Evolutionary conservation across 2,888 invertebrate genomes (phyloP).

Genomic region (Dolomedes plantarius): DNA sequence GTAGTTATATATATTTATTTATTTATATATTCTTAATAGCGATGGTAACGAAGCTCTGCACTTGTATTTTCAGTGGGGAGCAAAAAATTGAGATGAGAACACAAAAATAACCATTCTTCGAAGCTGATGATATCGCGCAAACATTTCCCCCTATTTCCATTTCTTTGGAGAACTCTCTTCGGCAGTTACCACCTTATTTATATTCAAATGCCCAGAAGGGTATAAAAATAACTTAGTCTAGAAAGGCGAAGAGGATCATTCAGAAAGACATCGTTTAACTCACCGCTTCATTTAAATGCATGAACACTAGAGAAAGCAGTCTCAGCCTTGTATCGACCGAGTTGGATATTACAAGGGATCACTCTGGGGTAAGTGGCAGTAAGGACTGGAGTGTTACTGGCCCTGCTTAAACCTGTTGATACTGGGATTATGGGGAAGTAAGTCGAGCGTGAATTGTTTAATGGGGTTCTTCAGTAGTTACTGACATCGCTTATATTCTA

Average conservation of each 20-base stretch:
- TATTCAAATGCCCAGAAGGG: slow-evolving; percentile 62
- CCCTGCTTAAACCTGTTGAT: slow-evolving; percentile 14
- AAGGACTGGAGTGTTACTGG: not conserved
- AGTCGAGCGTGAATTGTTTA: slow-evolving; percentile 8
- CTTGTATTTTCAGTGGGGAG: not conserved
- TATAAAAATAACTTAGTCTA: slow-evolving; percentile 44
- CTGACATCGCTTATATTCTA: not conserved
- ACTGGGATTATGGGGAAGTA: not conserved
- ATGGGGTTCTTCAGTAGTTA: not conserved
- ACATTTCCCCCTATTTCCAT: slow-evolving; percentile 40
- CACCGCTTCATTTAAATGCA: slow-evolving; percentile 64
- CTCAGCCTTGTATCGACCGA: too few relatives aligned
- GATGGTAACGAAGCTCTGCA: slow-evolving; percentile 10
- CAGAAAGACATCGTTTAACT: slow-evolving; percentile 25
- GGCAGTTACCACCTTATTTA: slow-evolving; percentile 65
- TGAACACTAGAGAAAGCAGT: slow-evolving; percentile 19
- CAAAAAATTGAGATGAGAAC: not conserved
- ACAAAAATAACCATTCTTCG: slow-evolving; percentile 52
- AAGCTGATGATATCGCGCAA: slow-evolving; percentile 51
- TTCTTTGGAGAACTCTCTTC: slow-evolving; percentile 34
- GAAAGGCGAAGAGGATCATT: slow-evolving; percentile 28
- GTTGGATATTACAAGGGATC: not conserved
- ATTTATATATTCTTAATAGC: slow-evolving; percentile 15
- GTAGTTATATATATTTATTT: slow-evolving; percentile 23
- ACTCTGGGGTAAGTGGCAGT: slow-evolving; percentile 1